phyloP scores from a whole-genome alignment of 2,888 invertebrate genomes.

The Xylocampa areola region DNA sequence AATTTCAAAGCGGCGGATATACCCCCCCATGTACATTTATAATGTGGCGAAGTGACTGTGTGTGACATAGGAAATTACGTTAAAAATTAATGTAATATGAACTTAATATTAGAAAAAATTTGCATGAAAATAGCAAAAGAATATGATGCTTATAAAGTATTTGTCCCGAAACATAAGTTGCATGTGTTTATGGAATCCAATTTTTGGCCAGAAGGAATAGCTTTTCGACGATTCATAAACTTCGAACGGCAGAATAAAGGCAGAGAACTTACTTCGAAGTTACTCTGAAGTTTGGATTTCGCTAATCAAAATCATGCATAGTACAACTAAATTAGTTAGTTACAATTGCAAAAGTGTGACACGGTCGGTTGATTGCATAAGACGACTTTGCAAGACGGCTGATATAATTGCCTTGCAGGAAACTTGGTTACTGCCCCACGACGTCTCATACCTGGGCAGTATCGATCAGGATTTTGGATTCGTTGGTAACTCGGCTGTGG shows the following conservation, averaged over 20 bases:
- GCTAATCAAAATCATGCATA: background rate
- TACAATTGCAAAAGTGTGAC: conserved; percentile 7
- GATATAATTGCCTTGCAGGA: conserved; percentile 9
- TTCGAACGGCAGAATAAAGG: background rate
- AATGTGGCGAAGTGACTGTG: conserved; percentile 14
- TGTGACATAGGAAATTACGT: conserved; percentile 9
- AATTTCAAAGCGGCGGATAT: conserved; percentile 15
- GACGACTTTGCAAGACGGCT: background rate
- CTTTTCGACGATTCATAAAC: conserved; percentile 4
- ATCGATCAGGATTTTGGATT: too few relatives aligned
- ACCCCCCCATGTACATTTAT: conserved; percentile 13
- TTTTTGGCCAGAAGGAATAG: conserved; percentile 14
- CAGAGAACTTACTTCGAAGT: too few relatives aligned
- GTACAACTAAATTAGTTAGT: background rate
- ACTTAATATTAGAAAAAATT: conserved; percentile 2
- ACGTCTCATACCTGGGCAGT: too few relatives aligned
- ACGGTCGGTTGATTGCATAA: background rate
- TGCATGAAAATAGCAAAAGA: conserved; percentile 5
- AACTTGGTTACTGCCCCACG: too few relatives aligned
- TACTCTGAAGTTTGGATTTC: too few relatives aligned
- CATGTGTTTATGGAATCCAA: conserved; percentile 1
- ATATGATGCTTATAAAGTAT: too few relatives aligned
- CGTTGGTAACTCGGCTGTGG: too few relatives aligned
- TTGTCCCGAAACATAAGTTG: background rate
- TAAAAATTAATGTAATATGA: background rate